Evolutionary conservation across 2,113 vertebrate species (phyloP).

Genomic region (Emydura subglobosa): DNA sequence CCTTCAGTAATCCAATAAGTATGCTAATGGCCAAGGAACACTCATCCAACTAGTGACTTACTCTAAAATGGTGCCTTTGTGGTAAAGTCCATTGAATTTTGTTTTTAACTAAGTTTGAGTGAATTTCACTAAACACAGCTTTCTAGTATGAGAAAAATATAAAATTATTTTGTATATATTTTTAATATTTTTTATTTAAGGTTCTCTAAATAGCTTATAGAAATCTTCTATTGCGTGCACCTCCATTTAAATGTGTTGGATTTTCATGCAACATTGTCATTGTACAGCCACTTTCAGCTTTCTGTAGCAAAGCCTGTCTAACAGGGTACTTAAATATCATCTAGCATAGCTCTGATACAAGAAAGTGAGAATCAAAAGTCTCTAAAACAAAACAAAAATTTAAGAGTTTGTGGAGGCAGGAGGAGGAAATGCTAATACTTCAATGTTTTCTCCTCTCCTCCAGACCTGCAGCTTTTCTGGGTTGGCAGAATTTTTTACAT

Average conservation of each 20-base stretch:
- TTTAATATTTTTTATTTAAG: background rate
- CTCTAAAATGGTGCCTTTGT: background rate
- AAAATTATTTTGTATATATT: background rate
- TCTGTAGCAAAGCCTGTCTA: background rate
- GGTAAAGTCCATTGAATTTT: background rate
- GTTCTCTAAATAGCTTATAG: background rate
- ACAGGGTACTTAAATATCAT: background rate
- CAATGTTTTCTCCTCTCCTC: background rate
- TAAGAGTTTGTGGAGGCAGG: background rate
- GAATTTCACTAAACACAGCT: background rate
- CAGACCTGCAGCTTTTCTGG: background rate
- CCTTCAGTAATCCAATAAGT: background rate
- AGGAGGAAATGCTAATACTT: background rate
- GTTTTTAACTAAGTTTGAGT: background rate
- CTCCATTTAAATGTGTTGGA: background rate
- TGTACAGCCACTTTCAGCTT: background rate
- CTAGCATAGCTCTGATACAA: background rate
- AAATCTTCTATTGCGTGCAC: background rate
- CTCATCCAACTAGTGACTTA: background rate
- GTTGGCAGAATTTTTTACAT: background rate
- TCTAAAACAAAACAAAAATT: background rate
- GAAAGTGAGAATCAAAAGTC: background rate
- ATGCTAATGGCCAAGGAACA: background rate
- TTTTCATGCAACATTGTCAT: background rate
- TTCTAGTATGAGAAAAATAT: background rate